phyloP scores from a whole-genome alignment of 2,113 vertebrate genomes.

The Sinocyclocheilus anshuiensis region DNA sequence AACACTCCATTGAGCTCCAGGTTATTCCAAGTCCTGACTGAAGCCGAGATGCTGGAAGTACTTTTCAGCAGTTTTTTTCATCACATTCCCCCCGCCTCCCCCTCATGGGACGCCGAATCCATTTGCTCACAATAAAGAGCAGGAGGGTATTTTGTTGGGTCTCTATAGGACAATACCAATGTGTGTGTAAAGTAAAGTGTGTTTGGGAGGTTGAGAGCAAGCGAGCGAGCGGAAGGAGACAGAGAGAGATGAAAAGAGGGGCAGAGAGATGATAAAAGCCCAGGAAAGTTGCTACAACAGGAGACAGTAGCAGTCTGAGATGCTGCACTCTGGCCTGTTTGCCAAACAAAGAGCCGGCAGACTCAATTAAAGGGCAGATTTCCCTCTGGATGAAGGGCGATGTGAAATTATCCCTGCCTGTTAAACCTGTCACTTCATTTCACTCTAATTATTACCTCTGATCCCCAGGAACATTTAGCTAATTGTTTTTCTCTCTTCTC shows the following conservation, averaged over 20 bases:
- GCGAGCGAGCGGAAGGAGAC: constrained; percentile 9
- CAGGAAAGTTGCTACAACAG: constrained; percentile 58
- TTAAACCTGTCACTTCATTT: constrained; percentile 80
- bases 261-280: constrained; percentile 40
- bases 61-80: constrained; percentile 66
- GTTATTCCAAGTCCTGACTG: constrained; percentile 74
- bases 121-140: constrained; percentile 63
- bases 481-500: constrained; percentile 70
- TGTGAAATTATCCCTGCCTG: constrained; percentile 75
- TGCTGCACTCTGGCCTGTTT: constrained; percentile 65
- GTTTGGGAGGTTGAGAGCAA: constrained; percentile 45
- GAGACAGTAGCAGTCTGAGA: constrained; percentile 59
- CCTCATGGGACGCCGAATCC: constrained; percentile 60
- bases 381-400: constrained; percentile 71
- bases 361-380: constrained; percentile 77
- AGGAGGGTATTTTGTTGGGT: constrained; percentile 38
- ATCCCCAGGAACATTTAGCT: constrained; percentile 72
- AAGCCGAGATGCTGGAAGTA: constrained; percentile 63
- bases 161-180: constrained; percentile 30
- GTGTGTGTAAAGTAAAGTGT: constrained; percentile 34
- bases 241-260: constrained; percentile 43
- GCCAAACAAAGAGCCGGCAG: constrained; percentile 71
- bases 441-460: constrained; percentile 77
- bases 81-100: constrained; percentile 56
- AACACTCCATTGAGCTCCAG: constrained; percentile 86